A percentile compares a stretch with the other conserved stretches of the same genome.
phyloP scores from a whole-genome alignment of 2,113 vertebrate genomes.

The Proteles cristata region DNA sequence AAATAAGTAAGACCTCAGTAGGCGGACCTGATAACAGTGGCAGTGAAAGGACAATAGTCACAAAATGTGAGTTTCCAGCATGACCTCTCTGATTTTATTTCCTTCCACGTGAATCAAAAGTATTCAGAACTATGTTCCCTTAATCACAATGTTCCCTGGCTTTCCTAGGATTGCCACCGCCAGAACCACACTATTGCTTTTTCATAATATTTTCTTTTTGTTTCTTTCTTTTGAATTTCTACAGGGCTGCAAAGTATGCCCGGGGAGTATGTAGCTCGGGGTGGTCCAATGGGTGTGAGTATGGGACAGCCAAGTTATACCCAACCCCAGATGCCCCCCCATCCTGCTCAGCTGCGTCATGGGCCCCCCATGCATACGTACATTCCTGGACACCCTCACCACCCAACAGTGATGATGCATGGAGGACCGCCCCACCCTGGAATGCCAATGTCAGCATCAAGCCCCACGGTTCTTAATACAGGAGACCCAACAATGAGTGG shows the following conservation, averaged over 20 bases:
- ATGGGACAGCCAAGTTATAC: conserved; percentile 92
- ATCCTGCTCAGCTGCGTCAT: conserved; percentile 91
- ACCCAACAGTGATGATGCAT: conserved; percentile 93
- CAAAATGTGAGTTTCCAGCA: conserved; percentile 27
- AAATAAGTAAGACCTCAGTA: conserved; percentile 7
- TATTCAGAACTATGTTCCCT: conserved; percentile 35
- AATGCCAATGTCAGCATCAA: conserved; percentile 94
- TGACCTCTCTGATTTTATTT: conserved; percentile 28
- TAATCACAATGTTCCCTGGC: conserved; percentile 28
- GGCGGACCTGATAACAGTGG: neutral
- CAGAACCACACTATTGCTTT: conserved; percentile 56
- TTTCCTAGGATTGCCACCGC: conserved; percentile 52
- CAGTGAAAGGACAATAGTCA: neutral
- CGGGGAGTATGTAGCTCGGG: conserved; percentile 94
- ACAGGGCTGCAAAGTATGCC: conserved; percentile 95
- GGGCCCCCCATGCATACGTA: conserved; percentile 94
- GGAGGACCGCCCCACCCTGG: conserved; percentile 93
- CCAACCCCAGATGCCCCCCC: conserved; percentile 91
- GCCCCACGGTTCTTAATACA: conserved; percentile 91
- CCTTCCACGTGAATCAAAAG: conserved; percentile 32
- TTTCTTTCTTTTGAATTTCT: conserved; percentile 81
- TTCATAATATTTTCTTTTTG: conserved; percentile 64
- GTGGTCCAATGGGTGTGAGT: conserved; percentile 93
- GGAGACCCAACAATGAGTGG: conserved; percentile 91
- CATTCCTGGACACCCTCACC: conserved; percentile 94